A percentile compares a stretch with the other conserved stretches of the same genome.
Conservation (phyloP, 1,140 invertebrate species). For the Drosophila persimilis region DNA sequence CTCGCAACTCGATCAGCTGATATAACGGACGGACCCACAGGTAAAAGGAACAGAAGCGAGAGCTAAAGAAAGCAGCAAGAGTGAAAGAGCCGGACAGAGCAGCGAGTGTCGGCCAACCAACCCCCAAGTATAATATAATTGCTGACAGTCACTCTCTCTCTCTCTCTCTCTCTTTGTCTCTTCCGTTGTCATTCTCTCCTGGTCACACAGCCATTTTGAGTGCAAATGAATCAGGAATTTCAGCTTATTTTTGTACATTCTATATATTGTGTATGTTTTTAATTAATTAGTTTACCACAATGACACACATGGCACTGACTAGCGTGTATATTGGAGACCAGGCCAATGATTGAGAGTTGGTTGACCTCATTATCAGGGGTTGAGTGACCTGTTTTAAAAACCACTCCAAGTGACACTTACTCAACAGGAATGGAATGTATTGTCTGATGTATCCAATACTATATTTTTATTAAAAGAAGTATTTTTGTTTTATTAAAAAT, state of each 20-base stretch:
- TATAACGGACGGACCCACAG: conserved; percentile 33
- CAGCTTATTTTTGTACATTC: conserved; percentile 22
- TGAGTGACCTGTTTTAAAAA: conserved; percentile 69
- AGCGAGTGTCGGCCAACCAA: not conserved
- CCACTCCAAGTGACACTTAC: not conserved
- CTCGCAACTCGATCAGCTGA: conserved; percentile 61
- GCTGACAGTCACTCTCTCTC: conserved; percentile 7
- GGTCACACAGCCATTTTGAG: conserved; percentile 59
- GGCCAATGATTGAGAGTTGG: conserved; percentile 42
- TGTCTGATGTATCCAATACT: too few relatives aligned
- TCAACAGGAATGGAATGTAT: not conserved
- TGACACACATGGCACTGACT: not conserved
- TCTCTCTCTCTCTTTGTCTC: not conserved
- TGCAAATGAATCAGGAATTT: conserved; percentile 30
- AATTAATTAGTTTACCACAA: conserved; percentile 28
- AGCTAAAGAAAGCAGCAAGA: not conserved
- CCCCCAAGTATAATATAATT: conserved; percentile 12
- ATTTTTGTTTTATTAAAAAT: not conserved
- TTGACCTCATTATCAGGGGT: conserved; percentile 74
- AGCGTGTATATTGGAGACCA: not conserved
- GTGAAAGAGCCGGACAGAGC: conserved; percentile 8
- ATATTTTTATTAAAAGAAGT: too few relatives aligned
- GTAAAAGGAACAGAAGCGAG: conserved; percentile 26
- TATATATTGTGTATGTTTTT: conserved; percentile 18
- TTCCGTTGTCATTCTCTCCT: not conserved